Evolutionary conservation across 2,797 vertebrate species (phyloP).

Genomic region (Gila robusta): DNA sequence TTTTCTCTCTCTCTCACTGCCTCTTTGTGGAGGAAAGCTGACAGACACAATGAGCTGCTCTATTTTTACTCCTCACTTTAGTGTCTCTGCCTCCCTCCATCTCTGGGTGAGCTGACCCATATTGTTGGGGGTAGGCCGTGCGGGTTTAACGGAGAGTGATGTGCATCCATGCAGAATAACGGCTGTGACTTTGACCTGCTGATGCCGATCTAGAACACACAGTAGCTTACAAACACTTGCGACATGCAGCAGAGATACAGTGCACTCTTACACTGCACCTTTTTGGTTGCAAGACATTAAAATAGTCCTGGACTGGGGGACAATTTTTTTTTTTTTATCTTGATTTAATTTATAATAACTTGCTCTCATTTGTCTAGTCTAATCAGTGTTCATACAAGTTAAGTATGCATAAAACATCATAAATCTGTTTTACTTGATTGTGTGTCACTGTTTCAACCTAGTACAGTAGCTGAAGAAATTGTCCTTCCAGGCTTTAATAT

Average conservation of each 20-base stretch:
- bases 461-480: neutral
- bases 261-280: neutral
- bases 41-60: constrained; percentile 42
- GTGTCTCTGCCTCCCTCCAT: constrained; percentile 46
- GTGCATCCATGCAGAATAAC: constrained; percentile 64
- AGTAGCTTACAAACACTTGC: neutral
- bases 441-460: neutral
- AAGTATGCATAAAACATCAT: neutral
- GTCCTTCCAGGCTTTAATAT: neutral
- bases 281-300: neutral
- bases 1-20: constrained; percentile 15
- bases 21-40: constrained; percentile 27
- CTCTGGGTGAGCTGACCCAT: constrained; percentile 58
- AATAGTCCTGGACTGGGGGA: neutral
- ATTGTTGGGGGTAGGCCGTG: constrained; percentile 50
- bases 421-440: constrained; percentile 17
- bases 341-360: neutral
- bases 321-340: neutral
- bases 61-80: constrained; percentile 59
- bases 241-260: neutral
- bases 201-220: constrained; percentile 60
- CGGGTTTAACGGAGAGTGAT: constrained; percentile 58
- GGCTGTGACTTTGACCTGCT: constrained; percentile 67
- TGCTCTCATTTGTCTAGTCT: neutral
- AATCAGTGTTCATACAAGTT: constrained; percentile 9